phyloP scores from a whole-genome alignment of 2,888 invertebrate genomes.

The Eupithecia centaureata region DNA sequence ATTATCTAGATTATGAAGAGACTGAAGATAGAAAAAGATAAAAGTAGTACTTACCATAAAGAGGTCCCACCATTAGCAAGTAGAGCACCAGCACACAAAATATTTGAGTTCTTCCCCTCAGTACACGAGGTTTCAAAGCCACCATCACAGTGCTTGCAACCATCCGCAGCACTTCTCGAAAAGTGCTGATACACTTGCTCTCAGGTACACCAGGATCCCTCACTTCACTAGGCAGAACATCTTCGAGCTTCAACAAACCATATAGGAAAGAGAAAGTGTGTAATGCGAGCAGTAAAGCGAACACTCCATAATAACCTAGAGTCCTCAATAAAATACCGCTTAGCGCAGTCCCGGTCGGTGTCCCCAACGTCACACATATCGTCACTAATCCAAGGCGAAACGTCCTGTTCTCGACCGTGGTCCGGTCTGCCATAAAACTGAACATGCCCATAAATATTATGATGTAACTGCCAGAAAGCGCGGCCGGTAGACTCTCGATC shows the following conservation, averaged over 20 bases:
- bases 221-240: constrained; percentile 53
- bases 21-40: neutral
- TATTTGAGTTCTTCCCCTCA: constrained; percentile 68
- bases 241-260: constrained; percentile 72
- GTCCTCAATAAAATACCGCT: constrained; percentile 78
- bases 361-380: constrained; percentile 79
- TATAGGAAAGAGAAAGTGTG: constrained; percentile 68
- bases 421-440: constrained; percentile 85
- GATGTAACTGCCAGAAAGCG: constrained; percentile 85
- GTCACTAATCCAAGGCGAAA: constrained; percentile 85
- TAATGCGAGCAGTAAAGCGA: constrained; percentile 65
- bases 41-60: constrained; percentile 72
- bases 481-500: constrained; percentile 83
- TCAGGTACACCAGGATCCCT: constrained; percentile 34
- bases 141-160: constrained; percentile 76
- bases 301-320: constrained; percentile 78
- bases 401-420: constrained; percentile 85
- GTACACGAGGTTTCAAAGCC: constrained; percentile 62
- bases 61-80: constrained; percentile 77
- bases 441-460: constrained; percentile 85
- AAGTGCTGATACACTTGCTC: constrained; percentile 50
- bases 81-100: constrained; percentile 70
- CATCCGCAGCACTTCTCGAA: constrained; percentile 64
- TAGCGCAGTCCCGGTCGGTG: constrained; percentile 79
- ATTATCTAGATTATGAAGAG: neutral